Evolutionary conservation across 2,888 invertebrate genomes (phyloP).

Genomic region (Tubulanus polymorphus): DNA sequence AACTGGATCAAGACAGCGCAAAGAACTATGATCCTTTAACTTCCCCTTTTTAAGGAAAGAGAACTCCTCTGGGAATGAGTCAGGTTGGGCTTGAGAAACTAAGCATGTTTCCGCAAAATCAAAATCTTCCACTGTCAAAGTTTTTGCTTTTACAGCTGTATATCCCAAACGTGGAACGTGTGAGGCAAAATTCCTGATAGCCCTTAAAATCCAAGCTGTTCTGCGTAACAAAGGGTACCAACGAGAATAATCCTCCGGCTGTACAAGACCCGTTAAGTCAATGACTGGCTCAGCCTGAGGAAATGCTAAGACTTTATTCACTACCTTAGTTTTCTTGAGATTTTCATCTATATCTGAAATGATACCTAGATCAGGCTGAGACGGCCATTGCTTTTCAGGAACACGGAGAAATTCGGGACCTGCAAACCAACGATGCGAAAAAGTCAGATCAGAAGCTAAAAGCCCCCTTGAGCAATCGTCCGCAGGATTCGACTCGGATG

Average conservation of each 20-base stretch:
- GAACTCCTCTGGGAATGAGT: neutral
- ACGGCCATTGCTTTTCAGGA: neutral
- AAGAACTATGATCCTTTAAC: neutral
- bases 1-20: neutral
- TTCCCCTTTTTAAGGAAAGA: neutral
- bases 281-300: neutral
- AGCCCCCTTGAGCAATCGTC: neutral
- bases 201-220: slow-evolving; percentile 1
- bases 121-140: neutral
- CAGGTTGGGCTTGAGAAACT: neutral
- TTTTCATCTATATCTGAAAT: too few species aligned
- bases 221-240: neutral
- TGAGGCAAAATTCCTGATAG: neutral
- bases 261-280: neutral
- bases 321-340: too few species aligned
- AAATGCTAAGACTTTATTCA: too few species aligned
- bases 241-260: neutral
- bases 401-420: neutral
- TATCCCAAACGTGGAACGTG: neutral
- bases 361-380: too few species aligned
- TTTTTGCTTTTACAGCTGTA: neutral
- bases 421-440: neutral
- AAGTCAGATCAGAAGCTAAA: neutral
- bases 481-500: slow-evolving; percentile 2
- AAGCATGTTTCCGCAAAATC: neutral